A percentile compares a stretch with the other conserved stretches of the same genome.
These are phyloP conservation scores for Antigone vipio DNA, from an alignment of 2,113 vertebrate genomes.

Conservation along the genomic window DNA sequence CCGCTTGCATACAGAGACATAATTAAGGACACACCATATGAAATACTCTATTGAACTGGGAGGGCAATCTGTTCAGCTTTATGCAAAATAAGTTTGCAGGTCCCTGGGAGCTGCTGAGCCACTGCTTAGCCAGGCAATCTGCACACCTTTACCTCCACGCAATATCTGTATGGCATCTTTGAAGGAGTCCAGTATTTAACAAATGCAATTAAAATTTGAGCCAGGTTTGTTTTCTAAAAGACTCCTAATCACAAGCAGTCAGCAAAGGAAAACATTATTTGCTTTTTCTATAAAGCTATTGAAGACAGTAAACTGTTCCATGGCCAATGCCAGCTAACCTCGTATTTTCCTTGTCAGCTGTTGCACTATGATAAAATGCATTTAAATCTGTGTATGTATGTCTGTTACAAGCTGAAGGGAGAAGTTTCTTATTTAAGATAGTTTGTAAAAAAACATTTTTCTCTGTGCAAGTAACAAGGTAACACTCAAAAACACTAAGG, in stretches of 20 bases:
- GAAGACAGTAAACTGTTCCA: background rate
- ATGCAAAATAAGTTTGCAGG: background rate
- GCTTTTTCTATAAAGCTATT: background rate
- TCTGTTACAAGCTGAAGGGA: background rate
- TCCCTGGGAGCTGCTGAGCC: background rate
- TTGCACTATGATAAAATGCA: background rate
- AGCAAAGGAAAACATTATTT: background rate
- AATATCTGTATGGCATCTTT: background rate
- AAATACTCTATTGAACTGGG: background rate
- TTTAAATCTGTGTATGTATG: background rate
- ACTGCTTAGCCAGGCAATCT: background rate
- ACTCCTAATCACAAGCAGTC: background rate
- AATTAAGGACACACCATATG: background rate
- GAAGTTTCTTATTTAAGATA: background rate
- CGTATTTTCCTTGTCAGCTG: background rate
- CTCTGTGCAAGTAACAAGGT: background rate
- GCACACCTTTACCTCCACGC: background rate
- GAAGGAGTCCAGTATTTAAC: background rate
- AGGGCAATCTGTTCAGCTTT: slow-evolving; percentile 22
- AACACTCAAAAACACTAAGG: background rate
- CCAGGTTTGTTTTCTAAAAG: background rate
- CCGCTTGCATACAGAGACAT: background rate
- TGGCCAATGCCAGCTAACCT: background rate
- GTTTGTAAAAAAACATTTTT: background rate
- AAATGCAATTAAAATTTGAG: background rate